phyloP scores from a whole-genome alignment of 1,140 invertebrate species.

The Bathynomus jamesi region DNA sequence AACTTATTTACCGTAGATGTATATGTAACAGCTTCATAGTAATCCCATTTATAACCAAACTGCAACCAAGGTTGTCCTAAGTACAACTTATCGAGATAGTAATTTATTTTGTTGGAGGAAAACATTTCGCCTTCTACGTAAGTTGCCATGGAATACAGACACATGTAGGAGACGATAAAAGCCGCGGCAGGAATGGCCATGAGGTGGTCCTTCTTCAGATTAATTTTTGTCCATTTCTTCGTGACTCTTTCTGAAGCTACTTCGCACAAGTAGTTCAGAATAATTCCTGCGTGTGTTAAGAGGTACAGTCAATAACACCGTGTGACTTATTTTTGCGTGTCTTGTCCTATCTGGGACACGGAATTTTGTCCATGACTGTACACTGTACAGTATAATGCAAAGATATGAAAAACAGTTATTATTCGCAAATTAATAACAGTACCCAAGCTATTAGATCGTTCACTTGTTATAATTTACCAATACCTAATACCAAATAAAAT shows the following conservation, averaged over 20 bases:
- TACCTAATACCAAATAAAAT: too few species aligned
- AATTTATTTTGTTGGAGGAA: conserved; percentile 4
- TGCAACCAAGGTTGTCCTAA: conserved; percentile 25
- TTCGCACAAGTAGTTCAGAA: conserved; percentile 8
- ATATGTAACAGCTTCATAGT: too few species aligned
- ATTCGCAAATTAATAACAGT: too few species aligned
- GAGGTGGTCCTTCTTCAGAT: neutral
- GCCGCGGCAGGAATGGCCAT: neutral
- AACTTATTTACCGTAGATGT: too few species aligned
- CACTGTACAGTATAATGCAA: too few species aligned
- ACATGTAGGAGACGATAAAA: conserved; percentile 17
- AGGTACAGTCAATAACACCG: too few species aligned
- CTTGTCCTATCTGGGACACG: too few species aligned
- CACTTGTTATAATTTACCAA: too few species aligned
- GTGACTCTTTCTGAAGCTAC: neutral
- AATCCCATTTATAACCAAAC: conserved; percentile 34
- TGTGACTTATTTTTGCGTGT: too few species aligned
- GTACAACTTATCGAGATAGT: conserved; percentile 18
- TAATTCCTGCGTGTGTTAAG: neutral
- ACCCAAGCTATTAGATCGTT: too few species aligned
- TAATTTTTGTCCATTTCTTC: neutral
- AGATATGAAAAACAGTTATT: too few species aligned
- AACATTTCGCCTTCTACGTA: conserved; percentile 23
- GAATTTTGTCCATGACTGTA: too few species aligned
- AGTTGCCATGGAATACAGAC: conserved; percentile 30